These are phyloP conservation scores for Illadopsis cleaveri DNA, from an alignment of 2,113 vertebrate species.

Conservation along the genomic window DNA sequence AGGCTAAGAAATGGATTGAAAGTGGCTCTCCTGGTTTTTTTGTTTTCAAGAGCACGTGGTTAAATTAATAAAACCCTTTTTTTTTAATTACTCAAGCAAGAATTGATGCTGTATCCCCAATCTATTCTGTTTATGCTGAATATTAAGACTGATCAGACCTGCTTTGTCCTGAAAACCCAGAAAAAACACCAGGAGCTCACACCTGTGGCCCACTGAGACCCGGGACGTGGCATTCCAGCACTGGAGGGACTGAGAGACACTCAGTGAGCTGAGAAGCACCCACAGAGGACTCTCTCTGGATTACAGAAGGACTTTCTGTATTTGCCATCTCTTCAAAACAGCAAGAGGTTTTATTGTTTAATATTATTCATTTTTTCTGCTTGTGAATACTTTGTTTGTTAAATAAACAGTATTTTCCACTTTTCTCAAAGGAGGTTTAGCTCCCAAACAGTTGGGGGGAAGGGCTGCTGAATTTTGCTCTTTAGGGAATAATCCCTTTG, in stretches of 20 bases:
- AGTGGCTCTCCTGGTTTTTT: neutral
- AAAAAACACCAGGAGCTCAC: neutral
- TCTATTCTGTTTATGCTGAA: neutral
- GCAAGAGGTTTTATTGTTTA: neutral
- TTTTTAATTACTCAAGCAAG: neutral
- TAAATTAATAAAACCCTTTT: neutral
- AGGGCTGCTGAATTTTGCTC: neutral
- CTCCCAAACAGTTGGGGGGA: neutral
- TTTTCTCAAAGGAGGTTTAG: neutral
- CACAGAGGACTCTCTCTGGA: neutral
- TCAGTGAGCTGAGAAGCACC: neutral
- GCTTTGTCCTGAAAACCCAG: neutral
- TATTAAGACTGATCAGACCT: neutral
- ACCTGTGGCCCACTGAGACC: fast-evolving
- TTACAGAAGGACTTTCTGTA: neutral
- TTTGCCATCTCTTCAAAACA: neutral
- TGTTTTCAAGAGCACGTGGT: neutral
- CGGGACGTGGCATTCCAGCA: fast-evolving
- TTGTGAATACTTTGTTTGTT: neutral
- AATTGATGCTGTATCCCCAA: neutral
- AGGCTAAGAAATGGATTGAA: neutral
- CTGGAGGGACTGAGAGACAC: neutral
- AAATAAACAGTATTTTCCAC: neutral
- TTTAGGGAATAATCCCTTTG: neutral
- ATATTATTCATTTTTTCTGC: neutral